These are phyloP conservation scores for Sepiola atlantica DNA, from an alignment of 2,888 invertebrate species.

Conservation along the genomic window DNA sequence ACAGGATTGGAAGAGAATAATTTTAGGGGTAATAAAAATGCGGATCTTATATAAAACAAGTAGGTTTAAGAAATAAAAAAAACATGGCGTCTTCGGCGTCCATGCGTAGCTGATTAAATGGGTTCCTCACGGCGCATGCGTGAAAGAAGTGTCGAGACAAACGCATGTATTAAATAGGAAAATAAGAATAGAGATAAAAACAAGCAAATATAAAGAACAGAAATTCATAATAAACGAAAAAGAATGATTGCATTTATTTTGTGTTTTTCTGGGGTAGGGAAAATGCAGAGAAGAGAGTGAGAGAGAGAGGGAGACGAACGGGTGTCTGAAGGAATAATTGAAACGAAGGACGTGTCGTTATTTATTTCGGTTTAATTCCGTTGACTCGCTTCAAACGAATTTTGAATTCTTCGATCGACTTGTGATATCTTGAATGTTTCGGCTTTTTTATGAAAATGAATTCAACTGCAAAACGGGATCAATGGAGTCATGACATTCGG, in stretches of 20 bases:
- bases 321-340: neutral
- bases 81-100: neutral
- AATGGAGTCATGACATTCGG: neutral
- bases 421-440: neutral
- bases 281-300: neutral
- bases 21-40: neutral
- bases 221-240: neutral
- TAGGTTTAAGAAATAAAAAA: neutral
- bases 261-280: too few relatives aligned
- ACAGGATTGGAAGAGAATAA: neutral
- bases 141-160: neutral
- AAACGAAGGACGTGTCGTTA: neutral
- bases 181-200: neutral
- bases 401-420: neutral
- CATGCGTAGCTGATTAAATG: slow-evolving; percentile 10
- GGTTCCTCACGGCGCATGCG: neutral
- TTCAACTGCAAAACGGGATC: neutral
- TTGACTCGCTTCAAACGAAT: neutral
- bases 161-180: neutral
- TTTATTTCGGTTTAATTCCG: slow-evolving; percentile 13
- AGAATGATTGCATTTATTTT: neutral
- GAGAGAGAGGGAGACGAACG: neutral
- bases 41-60: slow-evolving; percentile 32
- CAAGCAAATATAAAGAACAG: neutral
- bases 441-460: neutral